Evolutionary conservation across 2,888 invertebrate genomes (phyloP), one percentile per base, ranked within the genome.

Genomic region (Eurytoma adleriae): DNA sequence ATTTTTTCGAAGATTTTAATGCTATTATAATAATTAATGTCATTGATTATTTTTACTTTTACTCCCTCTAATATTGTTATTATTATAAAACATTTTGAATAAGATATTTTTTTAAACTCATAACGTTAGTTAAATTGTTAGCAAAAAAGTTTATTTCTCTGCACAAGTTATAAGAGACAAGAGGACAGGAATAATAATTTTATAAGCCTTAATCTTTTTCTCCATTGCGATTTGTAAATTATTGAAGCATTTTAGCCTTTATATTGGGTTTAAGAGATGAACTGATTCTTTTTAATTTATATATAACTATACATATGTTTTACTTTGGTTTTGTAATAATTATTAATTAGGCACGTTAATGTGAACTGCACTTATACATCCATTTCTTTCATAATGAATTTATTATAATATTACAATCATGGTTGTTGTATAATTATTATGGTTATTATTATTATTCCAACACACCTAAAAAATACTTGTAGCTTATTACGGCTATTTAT

Each of bases 251-350:
- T 76, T 71, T 82, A 73, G 70, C 70, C 54, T 20, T 75, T 73
- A 73, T 40, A 62, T 79, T 66, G 69, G 13, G 59, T 76, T 72
- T 73, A 79, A 79, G 74, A 74, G 66, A 76, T 73, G 79, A 82
- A 79, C 82, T 82, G 82, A 82, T 79, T 77, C 40, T 79, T 82
- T 79, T 76, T 76, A 74, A 80, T 78, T 78, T 81, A 78, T 75
- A 75, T 69, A 73, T 81, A 72, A 74, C 77, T 74, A 81, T 82
- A 79, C 50, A 78, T 79, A 79, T 73, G 71, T 81, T 81, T 79
- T 79, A 82, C 70, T 56, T 77, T 67, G 71, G 54, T 74, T 82
- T 82, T 79, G 50, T 79, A 78, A 82, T 79, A 77, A 62, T 77
- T 79, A 79, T 69, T 77, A 71, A 77, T 79, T 82, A 82, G 70